phyloP scores from a whole-genome alignment of 1,140 invertebrate species.

The Listronotus bonariensis region DNA sequence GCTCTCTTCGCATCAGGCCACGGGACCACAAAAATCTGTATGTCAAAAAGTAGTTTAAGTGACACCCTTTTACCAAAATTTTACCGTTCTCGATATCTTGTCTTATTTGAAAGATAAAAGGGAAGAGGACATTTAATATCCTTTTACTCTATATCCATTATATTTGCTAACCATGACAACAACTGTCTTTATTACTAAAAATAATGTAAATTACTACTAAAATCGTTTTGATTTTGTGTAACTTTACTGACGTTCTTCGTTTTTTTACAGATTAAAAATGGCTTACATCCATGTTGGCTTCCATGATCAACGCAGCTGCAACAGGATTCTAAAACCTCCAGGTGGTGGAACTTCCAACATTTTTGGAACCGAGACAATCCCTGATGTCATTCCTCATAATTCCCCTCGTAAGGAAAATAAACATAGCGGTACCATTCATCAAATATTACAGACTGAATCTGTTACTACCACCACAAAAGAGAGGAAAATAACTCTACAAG shows the following conservation, averaged over 20 bases:
- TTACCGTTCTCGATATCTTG: too few species aligned
- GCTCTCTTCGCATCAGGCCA: too few species aligned
- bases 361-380: slow-evolving; percentile 23
- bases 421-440: slow-evolving; percentile 26
- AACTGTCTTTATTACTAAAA: too few species aligned
- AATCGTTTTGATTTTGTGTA: too few species aligned
- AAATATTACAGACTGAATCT: slow-evolving; percentile 20
- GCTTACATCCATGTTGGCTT: slow-evolving; percentile 34
- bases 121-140: too few species aligned
- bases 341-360: slow-evolving; percentile 39
- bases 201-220: too few species aligned
- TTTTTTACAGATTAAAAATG: slow-evolving; percentile 27
- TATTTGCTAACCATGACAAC: too few species aligned
- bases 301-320: slow-evolving; percentile 35
- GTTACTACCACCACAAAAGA: slow-evolving; percentile 2
- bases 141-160: too few species aligned
- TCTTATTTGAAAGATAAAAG: too few species aligned
- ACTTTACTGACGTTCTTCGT: not conserved
- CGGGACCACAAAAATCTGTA: too few species aligned
- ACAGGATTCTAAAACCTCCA: slow-evolving; percentile 34
- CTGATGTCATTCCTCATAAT: slow-evolving; percentile 14
- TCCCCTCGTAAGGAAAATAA: slow-evolving; percentile 3
- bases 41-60: too few species aligned
- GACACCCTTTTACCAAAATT: too few species aligned
- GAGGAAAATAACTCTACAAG: slow-evolving; percentile 1